Base-by-base conservation (phyloP, 2,797 vertebrate genomes). In the Epinephelus coioides region DNA sequence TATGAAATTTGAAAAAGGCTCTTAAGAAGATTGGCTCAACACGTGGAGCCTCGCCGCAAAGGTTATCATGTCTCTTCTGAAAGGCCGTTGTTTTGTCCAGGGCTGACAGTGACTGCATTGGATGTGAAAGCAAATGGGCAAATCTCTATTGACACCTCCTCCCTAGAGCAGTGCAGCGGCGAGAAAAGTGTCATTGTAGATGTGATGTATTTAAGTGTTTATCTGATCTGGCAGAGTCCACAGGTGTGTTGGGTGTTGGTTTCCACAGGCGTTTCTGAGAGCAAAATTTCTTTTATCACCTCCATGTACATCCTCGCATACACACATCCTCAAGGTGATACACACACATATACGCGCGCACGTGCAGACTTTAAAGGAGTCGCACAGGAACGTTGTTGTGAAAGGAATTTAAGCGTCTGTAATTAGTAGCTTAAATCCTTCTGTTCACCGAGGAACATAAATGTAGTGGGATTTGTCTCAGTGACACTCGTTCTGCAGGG, bases 191-290 rank as follows among this genome's bases (percentile, higher is more conserved):
- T 91, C 91, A 86, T 64, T 65, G 83, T 81, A 81, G 86, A 89
- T 86, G 89, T 91, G 90, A 90, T 90, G 77, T 59, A 89, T 93
- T 87, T 87, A 80, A 87, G 80, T 68, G 83, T 90, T 92, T 88
- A 91, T 93, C 82, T 81, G 77, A 53, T 86, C 71, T 90, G 91
- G 79, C 90, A 90, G 76, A 71, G 89, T 85, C 85, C 89, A 84
- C 91, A 93, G 91, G 94, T 94, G 89, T 78, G 62, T 25, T 30
- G 49, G 81, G 65, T 86, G 85, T 74, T 66, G 69, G 74, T 88
- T 87, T 86, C 83, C 86, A 73, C 64, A 15, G 82, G 81, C 75
- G 30, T 50, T 76, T 80, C 78, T 43, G 46, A 72, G 53, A 85
- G 73, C n/a, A 10, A 73, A 47, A 30, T 79, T 78, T 79, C 68